phyloP scores from a whole-genome alignment of 1,140 invertebrate species.

The Thaumatotibia leucotreta region DNA sequence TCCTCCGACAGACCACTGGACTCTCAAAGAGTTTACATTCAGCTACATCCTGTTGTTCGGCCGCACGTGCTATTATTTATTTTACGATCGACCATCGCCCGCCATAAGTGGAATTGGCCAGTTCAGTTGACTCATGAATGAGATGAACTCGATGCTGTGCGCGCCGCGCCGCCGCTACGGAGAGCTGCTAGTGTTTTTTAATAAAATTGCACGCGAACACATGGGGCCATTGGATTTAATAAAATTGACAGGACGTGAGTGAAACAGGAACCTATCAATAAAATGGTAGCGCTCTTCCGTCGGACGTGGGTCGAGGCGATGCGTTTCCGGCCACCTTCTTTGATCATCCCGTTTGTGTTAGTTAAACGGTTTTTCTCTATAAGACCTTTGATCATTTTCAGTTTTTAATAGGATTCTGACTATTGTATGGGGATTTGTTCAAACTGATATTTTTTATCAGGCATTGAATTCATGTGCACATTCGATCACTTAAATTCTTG shows the following conservation, averaged over 20 bases:
- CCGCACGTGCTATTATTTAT: constrained; percentile 38
- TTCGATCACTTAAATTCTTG: neutral
- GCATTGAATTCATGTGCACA: neutral
- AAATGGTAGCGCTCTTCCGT: constrained; percentile 64
- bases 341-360: constrained; percentile 49
- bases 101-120: constrained; percentile 20
- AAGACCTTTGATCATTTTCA: neutral
- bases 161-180: neutral
- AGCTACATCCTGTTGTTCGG: constrained; percentile 51
- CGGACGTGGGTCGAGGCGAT: constrained; percentile 42
- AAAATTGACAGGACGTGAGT: constrained; percentile 56
- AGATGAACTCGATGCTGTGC: neutral
- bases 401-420: neutral
- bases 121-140: constrained; percentile 8
- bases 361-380: constrained; percentile 13
- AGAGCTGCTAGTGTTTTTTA: neutral
- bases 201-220: neutral
- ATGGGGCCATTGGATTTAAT: constrained; percentile 17
- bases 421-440: neutral
- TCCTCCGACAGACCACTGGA: constrained; percentile 41
- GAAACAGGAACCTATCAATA: constrained; percentile 70
- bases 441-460: neutral
- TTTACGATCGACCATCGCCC: constrained; percentile 27
- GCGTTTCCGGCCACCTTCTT: constrained; percentile 55
- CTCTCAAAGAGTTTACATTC: constrained; percentile 34